Evolutionary conservation across 1,140 invertebrate genomes (phyloP), one percentile per base, ranked within the genome.

Genomic region (Pseudomyrmex dendroicus): DNA sequence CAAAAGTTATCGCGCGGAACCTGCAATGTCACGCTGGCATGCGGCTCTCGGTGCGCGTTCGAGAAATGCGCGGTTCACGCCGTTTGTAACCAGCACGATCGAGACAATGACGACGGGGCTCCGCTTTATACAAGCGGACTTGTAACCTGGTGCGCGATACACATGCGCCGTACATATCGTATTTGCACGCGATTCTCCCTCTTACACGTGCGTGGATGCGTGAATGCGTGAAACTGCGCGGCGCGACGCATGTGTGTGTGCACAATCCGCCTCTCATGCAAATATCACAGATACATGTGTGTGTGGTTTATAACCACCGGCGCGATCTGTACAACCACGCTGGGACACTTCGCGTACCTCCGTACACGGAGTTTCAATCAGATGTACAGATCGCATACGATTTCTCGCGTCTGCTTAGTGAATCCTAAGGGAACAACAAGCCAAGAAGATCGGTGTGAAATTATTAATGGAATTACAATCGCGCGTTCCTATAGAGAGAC

Each of bases 1-100:
- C 44, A 64, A 50, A 77, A 77, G 25, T 77, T 77, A 66, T 77
- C 73, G n/a, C 48, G 25, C 13, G 62, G 48, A 54, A 77, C 25
- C 61, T 44, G 73, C 73, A 56, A 46, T 54, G 48, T 77, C 73
- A 77, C 25, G 73, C n/a, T 44, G 61, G 46, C 22, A 66, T 66
- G 73, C 72, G 15, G 35, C n/a, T 64, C 46, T 52, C 61, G 61
- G 35, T 35, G 5, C 22, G 48, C 62, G 61, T 54, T 4, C 48
- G 61, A 64, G 73, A 76, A 52, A 35, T 7, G 35, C 35, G 35
- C 5, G 35, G 35, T 35, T 15, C 59, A 22, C 20, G 20, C 61
- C 48, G 72, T 13, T 62, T 74, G 57, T 50, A 63, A 74, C 73
- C 73, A 25, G 20, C 44, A 35, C 57, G 57, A 35, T 35, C 35